Base-by-base conservation (phyloP, 2,113 vertebrate genomes). In the Dermatemys mawii region DNA sequence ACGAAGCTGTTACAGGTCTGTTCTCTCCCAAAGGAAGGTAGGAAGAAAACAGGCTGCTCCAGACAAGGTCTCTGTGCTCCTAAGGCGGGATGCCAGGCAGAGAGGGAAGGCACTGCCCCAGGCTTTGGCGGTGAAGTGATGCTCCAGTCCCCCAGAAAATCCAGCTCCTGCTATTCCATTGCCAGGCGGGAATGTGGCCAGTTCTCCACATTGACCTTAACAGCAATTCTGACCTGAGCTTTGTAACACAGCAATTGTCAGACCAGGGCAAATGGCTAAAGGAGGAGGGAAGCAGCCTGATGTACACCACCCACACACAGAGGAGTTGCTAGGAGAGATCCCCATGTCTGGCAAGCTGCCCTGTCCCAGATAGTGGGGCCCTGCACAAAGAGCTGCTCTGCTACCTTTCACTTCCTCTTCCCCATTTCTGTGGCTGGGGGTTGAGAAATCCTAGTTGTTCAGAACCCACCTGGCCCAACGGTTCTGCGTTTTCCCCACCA, bases 351-450 rank as follows among this genome's bases (percentile, higher is more conserved):
- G 54, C 80, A 67, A 46, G 48, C 46, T 81, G 75, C 29, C 21
- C 86, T 84, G 81, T 83, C 78, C 67, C 48, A 49, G 41, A 88
- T 53, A 3, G 21, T 63, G 41, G 82, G 76, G 51, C 27, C 84
- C 86, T 94, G 2, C 1, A 78, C 83, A 83, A 1, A 89, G 48
- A 75, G 54, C 87, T 50, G n/a, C 35, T 76, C 57, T 54, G 38
- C 84, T 57, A 49, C 54, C 86, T 95, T 93, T 95, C 94, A 83
- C 80, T 97, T 97, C 84, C 86, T 81, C 93, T 97, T 97, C 95
- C 95, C 95, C 79, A 95, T 95, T 97, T 97, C 79, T 96, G 97
- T 81, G 97, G 97, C 90, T 84, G 95, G 82, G 67, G 95, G 79
- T 93, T 97, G 90, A 95, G 95, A 97, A 98, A 98, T 93, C 60